phyloP scores from a whole-genome alignment of 1,140 invertebrate genomes.

The Cotesia vestalis region DNA sequence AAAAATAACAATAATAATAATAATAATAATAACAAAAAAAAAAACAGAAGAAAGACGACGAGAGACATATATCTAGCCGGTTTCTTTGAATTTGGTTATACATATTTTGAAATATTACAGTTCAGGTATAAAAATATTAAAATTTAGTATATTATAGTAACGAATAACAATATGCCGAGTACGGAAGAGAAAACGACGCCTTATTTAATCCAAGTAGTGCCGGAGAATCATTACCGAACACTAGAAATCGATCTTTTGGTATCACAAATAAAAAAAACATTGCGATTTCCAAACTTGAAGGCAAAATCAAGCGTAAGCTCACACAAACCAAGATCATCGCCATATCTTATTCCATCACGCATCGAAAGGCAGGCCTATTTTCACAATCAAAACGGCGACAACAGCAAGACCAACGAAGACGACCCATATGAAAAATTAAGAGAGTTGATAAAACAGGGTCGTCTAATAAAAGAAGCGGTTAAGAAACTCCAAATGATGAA shows the following conservation, averaged over 20 bases:
- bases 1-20: too few species aligned
- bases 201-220: conserved; percentile 62
- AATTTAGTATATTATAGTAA: conserved; percentile 16
- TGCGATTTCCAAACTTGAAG: conserved; percentile 68
- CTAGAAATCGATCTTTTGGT: conserved; percentile 74
- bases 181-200: conserved; percentile 57
- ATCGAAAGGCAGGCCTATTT: not conserved
- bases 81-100: too few species aligned
- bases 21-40: too few species aligned
- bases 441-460: conserved; percentile 28
- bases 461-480: conserved; percentile 31
- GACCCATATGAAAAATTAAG: conserved; percentile 37
- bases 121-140: not conserved
- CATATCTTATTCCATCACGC: conserved; percentile 65
- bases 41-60: too few species aligned
- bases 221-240: conserved; percentile 64
- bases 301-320: conserved; percentile 56
- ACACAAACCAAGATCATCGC: conserved; percentile 67
- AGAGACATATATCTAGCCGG: too few species aligned
- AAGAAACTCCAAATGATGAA: conserved; percentile 34
- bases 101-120: not conserved
- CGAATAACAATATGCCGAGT: conserved; percentile 55
- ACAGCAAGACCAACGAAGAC: conserved; percentile 27
- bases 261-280: conserved; percentile 75
- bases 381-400: conserved; percentile 14